phyloP scores from a whole-genome alignment of 2,888 invertebrate genomes.

The Pycnomerus fuliginosus region DNA sequence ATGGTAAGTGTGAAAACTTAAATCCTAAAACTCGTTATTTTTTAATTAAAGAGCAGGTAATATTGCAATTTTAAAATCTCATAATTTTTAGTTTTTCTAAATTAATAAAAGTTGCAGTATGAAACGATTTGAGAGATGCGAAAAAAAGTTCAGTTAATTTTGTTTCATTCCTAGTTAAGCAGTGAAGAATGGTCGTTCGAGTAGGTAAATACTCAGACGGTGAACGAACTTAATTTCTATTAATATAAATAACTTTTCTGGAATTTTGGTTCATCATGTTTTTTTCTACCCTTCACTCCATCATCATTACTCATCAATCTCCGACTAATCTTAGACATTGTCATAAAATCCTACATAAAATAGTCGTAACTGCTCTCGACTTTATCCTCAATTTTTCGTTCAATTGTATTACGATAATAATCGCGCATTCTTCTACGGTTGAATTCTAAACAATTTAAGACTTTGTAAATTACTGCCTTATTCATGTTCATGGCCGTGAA shows the following conservation, averaged over 20 bases:
- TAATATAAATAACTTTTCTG: slow-evolving; percentile 11
- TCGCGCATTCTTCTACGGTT: no score
- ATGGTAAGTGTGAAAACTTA: slow-evolving; percentile 25
- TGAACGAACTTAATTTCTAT: slow-evolving; percentile 13
- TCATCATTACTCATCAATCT: no score
- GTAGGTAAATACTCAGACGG: slow-evolving; percentile 8
- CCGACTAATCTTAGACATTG: no score
- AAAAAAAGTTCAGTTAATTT: no score
- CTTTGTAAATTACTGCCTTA: slow-evolving; percentile 14
- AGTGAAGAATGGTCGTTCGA: neutral
- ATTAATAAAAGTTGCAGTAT: no score
- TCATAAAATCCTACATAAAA: no score
- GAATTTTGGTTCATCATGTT: no score
- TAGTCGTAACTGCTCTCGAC: no score
- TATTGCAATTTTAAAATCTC: neutral
- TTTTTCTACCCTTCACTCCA: no score
- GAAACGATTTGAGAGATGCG: no score
- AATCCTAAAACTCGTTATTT: neutral
- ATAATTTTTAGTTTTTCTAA: neutral
- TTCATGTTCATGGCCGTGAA: slow-evolving; percentile 17
- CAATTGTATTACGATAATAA: no score
- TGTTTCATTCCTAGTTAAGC: neutral
- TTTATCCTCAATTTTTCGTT: no score
- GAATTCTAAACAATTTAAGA: slow-evolving; percentile 8
- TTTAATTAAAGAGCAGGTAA: slow-evolving; percentile 1